These are phyloP conservation scores for Falco cherrug DNA, from an alignment of 2,797 vertebrate genomes.

Conservation along the genomic window DNA sequence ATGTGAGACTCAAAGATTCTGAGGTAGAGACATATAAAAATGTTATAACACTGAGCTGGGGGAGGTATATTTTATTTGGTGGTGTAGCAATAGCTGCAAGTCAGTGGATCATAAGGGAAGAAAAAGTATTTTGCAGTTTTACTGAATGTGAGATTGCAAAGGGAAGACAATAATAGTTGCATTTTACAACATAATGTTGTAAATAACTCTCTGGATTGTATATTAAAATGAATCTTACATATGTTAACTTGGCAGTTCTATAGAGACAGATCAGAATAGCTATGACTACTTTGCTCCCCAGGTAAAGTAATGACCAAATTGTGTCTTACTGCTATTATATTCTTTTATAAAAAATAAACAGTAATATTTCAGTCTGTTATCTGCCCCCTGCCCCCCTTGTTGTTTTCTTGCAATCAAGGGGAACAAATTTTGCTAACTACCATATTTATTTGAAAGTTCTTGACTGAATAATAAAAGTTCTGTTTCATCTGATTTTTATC, in stretches of 20 bases:
- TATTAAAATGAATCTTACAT: not conserved
- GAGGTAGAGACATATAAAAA: slow-evolving; percentile 77
- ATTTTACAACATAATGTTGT: not conserved
- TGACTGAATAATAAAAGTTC: not conserved
- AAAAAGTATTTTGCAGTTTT: not conserved
- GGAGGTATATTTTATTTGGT: not conserved
- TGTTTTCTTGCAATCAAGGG: not conserved
- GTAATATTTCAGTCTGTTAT: not conserved
- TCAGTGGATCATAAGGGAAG: not conserved
- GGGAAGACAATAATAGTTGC: not conserved
- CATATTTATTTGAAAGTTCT: not conserved
- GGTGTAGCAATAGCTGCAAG: not conserved
- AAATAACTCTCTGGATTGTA: not conserved
- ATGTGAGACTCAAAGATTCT: slow-evolving; percentile 93
- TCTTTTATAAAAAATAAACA: not conserved
- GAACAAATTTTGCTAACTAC: not conserved
- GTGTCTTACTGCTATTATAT: not conserved
- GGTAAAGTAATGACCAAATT: not conserved
- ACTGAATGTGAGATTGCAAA: not conserved
- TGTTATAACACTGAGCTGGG: not conserved
- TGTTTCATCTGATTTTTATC: not conserved
- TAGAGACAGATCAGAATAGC: not conserved
- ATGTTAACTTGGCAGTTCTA: not conserved
- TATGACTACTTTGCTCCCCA: not conserved
- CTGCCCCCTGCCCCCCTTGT: not conserved